phyloP scores from a whole-genome alignment of 2,113 vertebrate genomes.

The Indicator maculatus region DNA sequence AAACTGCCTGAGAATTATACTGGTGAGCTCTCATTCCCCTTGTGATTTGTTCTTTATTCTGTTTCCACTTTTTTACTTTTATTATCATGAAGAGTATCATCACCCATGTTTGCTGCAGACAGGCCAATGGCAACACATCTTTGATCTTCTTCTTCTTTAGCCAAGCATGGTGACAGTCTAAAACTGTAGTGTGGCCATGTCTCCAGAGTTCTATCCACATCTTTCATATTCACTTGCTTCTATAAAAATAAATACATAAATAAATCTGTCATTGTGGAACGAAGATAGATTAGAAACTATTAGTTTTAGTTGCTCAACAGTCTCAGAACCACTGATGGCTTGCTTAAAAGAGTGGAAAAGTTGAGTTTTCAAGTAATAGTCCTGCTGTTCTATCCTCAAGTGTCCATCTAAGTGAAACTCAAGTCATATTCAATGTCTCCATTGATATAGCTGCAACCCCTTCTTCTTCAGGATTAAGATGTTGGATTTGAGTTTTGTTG shows the following conservation, averaged over 20 bases:
- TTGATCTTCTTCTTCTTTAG: neutral
- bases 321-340: neutral
- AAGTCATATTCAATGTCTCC: neutral
- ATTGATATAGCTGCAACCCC: neutral
- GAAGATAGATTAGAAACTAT: neutral
- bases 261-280: neutral
- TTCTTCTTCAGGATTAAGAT: neutral
- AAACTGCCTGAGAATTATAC: neutral
- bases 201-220: neutral
- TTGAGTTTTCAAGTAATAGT: neutral
- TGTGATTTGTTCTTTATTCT: slow-evolving; percentile 18
- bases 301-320: neutral
- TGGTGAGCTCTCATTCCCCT: neutral
- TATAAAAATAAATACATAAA: neutral
- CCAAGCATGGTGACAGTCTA: neutral
- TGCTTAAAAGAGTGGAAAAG: neutral
- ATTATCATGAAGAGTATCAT: neutral
- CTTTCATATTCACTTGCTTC: neutral
- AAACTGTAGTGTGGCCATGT: too few species aligned
- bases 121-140: neutral
- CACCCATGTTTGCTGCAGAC: neutral
- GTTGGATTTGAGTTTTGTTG: neutral
- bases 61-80: neutral
- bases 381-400: neutral
- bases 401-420: neutral